Percentiles rank a stretch among this genome's conserved stretches.
phyloP scores from a whole-genome alignment of 2,797 vertebrate species.

The Pristis pectinata region DNA sequence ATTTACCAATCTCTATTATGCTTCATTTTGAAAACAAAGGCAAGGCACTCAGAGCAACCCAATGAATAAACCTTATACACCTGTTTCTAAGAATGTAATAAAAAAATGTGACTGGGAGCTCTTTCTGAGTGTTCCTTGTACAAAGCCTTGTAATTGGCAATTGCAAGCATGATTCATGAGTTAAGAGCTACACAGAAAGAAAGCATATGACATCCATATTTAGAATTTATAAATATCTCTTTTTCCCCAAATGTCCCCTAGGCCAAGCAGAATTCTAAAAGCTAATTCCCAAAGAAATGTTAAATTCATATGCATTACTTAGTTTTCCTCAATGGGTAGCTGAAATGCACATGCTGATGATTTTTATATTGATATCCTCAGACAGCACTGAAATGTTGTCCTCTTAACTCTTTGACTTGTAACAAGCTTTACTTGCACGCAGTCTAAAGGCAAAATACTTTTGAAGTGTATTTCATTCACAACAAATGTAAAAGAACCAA shows the following conservation, averaged over 20 bases:
- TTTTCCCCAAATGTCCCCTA: neutral
- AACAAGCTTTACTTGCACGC: neutral
- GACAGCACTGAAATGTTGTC: neutral
- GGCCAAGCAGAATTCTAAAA: neutral
- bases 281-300: neutral
- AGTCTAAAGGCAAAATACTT: neutral
- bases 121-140: neutral
- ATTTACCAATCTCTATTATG: neutral
- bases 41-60: neutral
- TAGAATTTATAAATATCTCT: neutral
- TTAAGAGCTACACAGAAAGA: neutral
- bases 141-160: neutral
- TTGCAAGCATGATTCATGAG: neutral
- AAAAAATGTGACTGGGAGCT: neutral
- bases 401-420: neutral
- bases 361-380: neutral
- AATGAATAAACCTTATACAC: neutral
- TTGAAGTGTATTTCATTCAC: neutral
- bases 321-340: neutral
- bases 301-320: neutral
- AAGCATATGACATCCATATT: neutral
- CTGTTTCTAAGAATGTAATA: neutral
- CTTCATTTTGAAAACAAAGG: no score
- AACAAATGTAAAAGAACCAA: neutral
- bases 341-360: neutral